A percentile compares a stretch with the other conserved stretches of the same genome.
phyloP scores from a whole-genome alignment of 2,797 vertebrate species.

The Eulemur coronatus region DNA sequence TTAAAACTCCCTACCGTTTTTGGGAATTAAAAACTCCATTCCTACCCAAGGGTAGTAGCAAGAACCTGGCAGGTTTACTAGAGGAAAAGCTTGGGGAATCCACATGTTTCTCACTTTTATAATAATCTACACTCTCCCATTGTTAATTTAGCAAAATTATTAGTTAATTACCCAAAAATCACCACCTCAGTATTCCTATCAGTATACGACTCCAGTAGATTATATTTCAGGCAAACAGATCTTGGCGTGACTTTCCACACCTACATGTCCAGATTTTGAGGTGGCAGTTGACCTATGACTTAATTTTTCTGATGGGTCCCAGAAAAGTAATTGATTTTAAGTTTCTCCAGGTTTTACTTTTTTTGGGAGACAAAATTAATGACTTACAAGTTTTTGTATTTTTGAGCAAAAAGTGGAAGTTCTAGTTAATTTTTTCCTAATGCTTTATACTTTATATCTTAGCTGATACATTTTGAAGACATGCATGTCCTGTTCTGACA shows the following conservation, averaged over 20 bases:
- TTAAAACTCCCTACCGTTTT: neutral
- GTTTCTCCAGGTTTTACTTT: neutral
- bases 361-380: neutral
- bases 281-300: neutral
- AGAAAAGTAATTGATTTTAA: neutral
- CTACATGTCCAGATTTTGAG: neutral
- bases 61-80: neutral
- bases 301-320: neutral
- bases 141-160: neutral
- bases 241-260: neutral
- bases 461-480: neutral
- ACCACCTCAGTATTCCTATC: no score
- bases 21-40: neutral
- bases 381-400: neutral
- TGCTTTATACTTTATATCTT: neutral
- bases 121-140: neutral
- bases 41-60: neutral
- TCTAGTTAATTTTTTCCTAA: neutral
- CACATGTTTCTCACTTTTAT: neutral
- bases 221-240: neutral
- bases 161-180: neutral
- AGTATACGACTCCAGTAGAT: neutral
- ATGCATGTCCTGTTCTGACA: neutral
- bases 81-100: neutral
- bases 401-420: neutral